A percentile compares a stretch with the other conserved stretches of the same genome.
These are phyloP conservation scores for Drosophila busckii DNA, from an alignment of 1,140 invertebrate species.

Conservation along the genomic window DNA sequence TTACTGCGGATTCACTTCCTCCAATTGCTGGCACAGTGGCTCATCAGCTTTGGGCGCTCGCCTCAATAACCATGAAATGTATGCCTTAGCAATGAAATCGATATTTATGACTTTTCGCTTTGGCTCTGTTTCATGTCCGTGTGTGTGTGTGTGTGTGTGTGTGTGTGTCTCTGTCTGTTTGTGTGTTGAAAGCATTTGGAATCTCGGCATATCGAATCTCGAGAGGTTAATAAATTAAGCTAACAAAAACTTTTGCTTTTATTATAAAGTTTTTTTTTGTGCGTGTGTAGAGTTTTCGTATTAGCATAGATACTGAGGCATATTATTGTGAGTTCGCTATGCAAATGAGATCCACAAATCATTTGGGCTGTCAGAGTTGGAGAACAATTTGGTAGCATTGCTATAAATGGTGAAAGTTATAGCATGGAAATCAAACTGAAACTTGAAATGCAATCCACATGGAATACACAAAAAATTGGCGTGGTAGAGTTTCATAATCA, in stretches of 20 bases:
- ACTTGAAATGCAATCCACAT: neutral
- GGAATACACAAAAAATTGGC: too few species aligned
- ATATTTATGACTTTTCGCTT: constrained; percentile 65
- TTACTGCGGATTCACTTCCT: neutral
- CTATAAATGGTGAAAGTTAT: constrained; percentile 31
- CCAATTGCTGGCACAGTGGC: constrained; percentile 8
- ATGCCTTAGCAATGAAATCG: constrained; percentile 70
- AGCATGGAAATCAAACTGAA: too few species aligned
- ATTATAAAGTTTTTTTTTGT: constrained; percentile 53
- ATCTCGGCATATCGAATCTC: constrained; percentile 52
- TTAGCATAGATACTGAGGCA: neutral
- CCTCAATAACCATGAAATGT: constrained; percentile 61
- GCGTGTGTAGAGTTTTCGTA: too few species aligned
- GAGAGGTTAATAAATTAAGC: constrained; percentile 72
- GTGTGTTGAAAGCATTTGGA: constrained; percentile 31
- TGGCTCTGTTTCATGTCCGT: constrained; percentile 3
- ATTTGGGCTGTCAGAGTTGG: constrained; percentile 42
- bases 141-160: constrained; percentile 21
- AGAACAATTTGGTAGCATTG: constrained; percentile 11
- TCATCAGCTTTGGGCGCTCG: constrained; percentile 27
- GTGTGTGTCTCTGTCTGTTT: constrained; percentile 6
- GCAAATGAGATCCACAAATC: constrained; percentile 57
- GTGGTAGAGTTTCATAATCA: too few species aligned
- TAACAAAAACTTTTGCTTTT: constrained; percentile 59
- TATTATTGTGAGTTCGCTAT: neutral